Evolutionary conservation across 2,888 invertebrate genomes (phyloP), one percentile per base, ranked within the genome.

Genomic region (Campoletis raptor): DNA sequence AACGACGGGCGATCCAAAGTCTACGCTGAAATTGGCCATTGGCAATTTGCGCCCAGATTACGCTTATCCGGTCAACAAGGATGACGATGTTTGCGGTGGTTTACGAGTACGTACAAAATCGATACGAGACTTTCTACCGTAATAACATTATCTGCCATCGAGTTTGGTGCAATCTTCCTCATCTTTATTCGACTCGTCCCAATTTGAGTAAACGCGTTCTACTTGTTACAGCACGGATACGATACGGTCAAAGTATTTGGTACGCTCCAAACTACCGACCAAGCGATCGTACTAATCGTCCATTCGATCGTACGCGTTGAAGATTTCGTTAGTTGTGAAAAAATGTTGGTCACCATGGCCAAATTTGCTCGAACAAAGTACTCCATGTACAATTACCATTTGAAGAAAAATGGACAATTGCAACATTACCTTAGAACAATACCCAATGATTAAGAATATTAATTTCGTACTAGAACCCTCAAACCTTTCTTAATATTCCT

Each of bases 101-200:
- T 77, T 70, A 70, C 82, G 77, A 57, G 82, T 77, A 61, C 69
- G 76, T 70, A 48, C 24, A 37, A 76, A 73, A 82, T 61, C 67
- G 42, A 76, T 81, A 69, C 18, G 45, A 42, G 37, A 78, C 37
- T 36, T 40, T 21, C n/a, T 54, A 67, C 78, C 48, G 67, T 54
- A 67, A 67, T 48, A 21, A 40, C 69, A 69, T 78, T 37, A 40
- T 69, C 77, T 21, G 2, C 30, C 66, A 36, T 30, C 66, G n/a
- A n/a, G n/a, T n/a, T n/a, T n/a, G n/a, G n/a, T 40, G n/a, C 21
- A 8, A 24, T 45, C 48, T 21, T 18, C n/a, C n/a, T n/a, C n/a
- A n/a, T 45, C 15, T 1, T 5, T 5, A 4, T 45, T 45, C 5
- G 0, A 7, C 70, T 30, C 45, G 15, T 61, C 15, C 42, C 61